Percentiles rank a stretch among this genome's conserved stretches.
These are phyloP conservation scores for Aphodius granarius DNA, from an alignment of 2,888 invertebrate species.

Conservation along the genomic window DNA sequence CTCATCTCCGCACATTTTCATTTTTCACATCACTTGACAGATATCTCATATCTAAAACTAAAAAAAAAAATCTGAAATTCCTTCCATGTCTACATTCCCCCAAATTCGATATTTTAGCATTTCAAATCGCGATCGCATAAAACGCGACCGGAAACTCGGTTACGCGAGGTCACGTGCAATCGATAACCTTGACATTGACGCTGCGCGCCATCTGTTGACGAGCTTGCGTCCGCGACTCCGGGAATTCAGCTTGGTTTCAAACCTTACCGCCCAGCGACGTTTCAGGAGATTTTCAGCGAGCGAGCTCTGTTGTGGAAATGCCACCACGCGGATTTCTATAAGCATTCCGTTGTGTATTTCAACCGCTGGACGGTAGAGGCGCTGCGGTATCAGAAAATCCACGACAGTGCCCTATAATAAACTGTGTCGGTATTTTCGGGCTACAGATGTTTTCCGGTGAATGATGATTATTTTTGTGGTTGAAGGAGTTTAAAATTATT, in stretches of 20 bases:
- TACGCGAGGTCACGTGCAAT: conserved; percentile 9
- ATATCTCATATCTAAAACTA: neutral
- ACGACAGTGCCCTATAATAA: neutral
- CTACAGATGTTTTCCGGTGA: neutral
- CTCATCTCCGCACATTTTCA: neutral
- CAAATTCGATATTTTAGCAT: conserved; percentile 9
- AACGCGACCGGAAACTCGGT: neutral
- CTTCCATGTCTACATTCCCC: neutral
- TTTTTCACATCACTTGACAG: neutral
- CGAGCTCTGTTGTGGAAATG: neutral
- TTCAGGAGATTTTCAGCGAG: neutral
- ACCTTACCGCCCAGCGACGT: neutral
- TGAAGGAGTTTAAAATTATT: too few species aligned
- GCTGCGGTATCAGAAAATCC: neutral
- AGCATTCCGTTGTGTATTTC: neutral
- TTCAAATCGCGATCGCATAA: conserved; percentile 5
- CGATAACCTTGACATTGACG: conserved; percentile 8
- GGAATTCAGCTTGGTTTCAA: neutral
- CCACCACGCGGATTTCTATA: neutral
- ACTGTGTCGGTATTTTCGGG: neutral
- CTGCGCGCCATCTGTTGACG: conserved; percentile 8
- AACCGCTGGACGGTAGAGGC: neutral
- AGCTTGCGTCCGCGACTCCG: neutral
- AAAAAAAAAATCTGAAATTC: neutral
- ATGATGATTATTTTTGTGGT: neutral